These are phyloP conservation scores for Pterocles orientalis DNA, from an alignment of 2,113 vertebrate species.

Conservation along the genomic window DNA sequence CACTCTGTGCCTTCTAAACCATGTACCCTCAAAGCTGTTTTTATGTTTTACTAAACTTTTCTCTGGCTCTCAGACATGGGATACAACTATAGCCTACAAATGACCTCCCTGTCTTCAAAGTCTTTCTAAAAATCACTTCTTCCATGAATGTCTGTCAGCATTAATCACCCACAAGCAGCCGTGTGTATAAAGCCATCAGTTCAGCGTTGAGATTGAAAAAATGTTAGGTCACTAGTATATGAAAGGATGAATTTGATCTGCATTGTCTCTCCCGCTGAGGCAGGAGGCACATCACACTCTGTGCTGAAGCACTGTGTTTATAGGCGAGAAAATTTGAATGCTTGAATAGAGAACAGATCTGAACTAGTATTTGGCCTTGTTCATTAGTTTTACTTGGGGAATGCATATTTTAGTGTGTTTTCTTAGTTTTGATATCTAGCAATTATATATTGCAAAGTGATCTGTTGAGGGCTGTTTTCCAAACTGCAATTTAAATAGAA, in stretches of 20 bases:
- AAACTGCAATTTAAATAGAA: neutral
- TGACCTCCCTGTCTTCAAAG: slow-evolving; percentile 38
- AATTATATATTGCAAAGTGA: neutral
- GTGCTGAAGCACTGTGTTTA: neutral
- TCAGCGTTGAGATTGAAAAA: slow-evolving; percentile 7
- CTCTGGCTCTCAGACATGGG: neutral
- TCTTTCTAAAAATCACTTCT: slow-evolving; percentile 30
- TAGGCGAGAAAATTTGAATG: neutral
- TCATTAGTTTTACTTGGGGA: neutral
- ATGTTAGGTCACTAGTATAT: neutral
- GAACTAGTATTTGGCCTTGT: neutral
- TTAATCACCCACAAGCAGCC: slow-evolving; percentile 54
- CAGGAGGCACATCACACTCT: neutral
- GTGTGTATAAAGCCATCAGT: slow-evolving; percentile 14
- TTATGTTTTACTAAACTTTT: neutral
- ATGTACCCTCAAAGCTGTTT: neutral
- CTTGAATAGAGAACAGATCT: neutral
- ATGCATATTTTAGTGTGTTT: neutral
- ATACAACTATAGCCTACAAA: neutral
- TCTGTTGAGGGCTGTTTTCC: neutral
- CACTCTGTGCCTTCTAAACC: neutral
- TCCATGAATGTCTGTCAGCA: slow-evolving; percentile 6
- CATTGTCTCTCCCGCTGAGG: neutral
- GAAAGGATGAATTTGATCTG: slow-evolving; percentile 5
- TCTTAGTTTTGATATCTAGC: neutral